These are phyloP conservation scores for Atherinomorus stipes DNA, from an alignment of 2,113 vertebrate species.

Conservation along the genomic window DNA sequence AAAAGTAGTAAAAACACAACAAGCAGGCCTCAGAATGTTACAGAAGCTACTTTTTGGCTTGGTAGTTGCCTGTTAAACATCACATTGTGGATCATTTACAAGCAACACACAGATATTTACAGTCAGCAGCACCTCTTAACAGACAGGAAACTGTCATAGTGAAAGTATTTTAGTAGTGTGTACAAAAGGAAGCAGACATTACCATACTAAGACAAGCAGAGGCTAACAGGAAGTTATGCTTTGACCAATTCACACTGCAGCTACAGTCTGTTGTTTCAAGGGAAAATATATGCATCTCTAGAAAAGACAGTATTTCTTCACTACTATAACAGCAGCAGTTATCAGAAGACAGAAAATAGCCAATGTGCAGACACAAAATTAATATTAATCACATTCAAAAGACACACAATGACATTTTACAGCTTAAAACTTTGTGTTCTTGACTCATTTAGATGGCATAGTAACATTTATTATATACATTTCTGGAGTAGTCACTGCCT, in stretches of 20 bases:
- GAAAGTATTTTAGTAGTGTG: conserved; percentile 30
- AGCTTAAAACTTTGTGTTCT: too few relatives aligned
- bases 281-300: too few relatives aligned
- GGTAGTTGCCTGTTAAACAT: neutral
- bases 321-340: too few relatives aligned
- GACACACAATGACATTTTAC: too few relatives aligned
- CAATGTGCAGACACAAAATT: too few relatives aligned
- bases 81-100: neutral
- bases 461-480: too few relatives aligned
- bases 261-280: too few relatives aligned
- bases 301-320: too few relatives aligned
- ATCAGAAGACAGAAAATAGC: too few relatives aligned
- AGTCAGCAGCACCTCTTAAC: conserved; percentile 17
- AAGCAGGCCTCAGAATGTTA: neutral
- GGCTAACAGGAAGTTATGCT: conserved; percentile 16
- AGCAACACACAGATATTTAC: neutral
- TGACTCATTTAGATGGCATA: too few relatives aligned
- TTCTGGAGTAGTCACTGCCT: too few relatives aligned
- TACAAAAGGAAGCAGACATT: conserved; percentile 36
- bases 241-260: neutral
- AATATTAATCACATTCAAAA: too few relatives aligned
- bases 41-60: neutral
- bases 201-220: neutral
- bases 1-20: neutral
- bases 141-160: conserved; percentile 43